Evolutionary conservation across 2,113 vertebrate genomes (phyloP).

Genomic region (Chamaetylas fuelleborni): DNA sequence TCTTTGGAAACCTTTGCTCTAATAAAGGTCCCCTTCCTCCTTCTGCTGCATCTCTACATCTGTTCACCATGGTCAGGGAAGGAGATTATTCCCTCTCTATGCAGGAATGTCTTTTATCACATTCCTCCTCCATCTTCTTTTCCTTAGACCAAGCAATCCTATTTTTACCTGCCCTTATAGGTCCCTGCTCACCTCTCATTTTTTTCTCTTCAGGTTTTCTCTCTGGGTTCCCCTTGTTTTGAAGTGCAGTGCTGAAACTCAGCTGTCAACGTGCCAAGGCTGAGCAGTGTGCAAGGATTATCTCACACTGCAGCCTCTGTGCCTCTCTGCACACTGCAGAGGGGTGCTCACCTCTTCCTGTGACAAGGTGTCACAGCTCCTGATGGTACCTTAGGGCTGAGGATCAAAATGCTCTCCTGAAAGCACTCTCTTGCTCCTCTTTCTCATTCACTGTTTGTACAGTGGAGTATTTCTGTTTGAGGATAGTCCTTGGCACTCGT

Average conservation of each 20-base stretch:
- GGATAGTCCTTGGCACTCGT: background rate
- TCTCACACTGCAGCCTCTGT: background rate
- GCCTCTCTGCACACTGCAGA: background rate
- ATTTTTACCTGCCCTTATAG: background rate
- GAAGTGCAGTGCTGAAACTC: background rate
- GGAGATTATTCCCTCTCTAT: background rate
- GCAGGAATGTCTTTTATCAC: background rate
- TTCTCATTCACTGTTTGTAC: background rate
- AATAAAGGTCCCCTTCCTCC: background rate
- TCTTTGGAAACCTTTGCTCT: background rate
- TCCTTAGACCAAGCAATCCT: background rate
- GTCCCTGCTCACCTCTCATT: background rate
- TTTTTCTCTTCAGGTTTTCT: background rate
- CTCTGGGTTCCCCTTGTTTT: accelerated
- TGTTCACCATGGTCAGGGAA: background rate
- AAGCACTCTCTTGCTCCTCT: background rate
- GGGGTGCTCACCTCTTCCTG: background rate
- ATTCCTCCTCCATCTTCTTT: background rate
- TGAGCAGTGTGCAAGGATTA: background rate
- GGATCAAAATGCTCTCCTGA: background rate
- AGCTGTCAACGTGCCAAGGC: accelerated
- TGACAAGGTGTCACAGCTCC: background rate
- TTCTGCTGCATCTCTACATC: background rate
- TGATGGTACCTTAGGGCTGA: background rate
- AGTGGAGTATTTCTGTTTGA: background rate